These are phyloP conservation scores for Acropternis orthonyx DNA, from an alignment of 2,797 vertebrate genomes.

Conservation along the genomic window DNA sequence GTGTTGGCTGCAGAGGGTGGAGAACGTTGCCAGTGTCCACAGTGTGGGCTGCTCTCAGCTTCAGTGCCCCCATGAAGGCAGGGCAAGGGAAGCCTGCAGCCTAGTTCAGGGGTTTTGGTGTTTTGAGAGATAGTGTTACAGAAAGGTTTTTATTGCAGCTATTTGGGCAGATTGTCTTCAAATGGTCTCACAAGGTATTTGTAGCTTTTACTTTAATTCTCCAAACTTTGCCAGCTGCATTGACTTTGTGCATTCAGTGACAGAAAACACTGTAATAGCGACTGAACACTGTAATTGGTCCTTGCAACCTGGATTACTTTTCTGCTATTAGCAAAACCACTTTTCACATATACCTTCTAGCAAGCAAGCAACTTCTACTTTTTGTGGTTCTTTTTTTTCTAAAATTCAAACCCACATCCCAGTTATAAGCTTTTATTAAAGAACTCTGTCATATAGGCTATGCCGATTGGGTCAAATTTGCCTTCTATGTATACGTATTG, in stretches of 20 bases:
- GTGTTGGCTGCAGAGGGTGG: background rate
- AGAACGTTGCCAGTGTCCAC: accelerated
- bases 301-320: background rate
- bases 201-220: background rate
- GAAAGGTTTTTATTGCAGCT: background rate
- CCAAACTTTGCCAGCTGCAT: background rate
- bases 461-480: background rate
- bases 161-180: background rate
- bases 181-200: background rate
- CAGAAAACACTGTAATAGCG: background rate
- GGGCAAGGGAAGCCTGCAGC: background rate
- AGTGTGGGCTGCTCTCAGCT: background rate
- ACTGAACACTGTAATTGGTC: background rate
- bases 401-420: background rate
- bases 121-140: background rate
- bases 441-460: background rate
- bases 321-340: background rate
- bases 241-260: background rate
- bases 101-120: background rate
- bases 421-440: background rate
- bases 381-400: background rate
- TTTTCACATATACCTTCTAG: background rate
- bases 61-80: accelerated
- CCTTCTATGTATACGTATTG: background rate
- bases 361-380: background rate